Evolutionary conservation across 2,888 invertebrate genomes (phyloP).

Genomic region (Pemphredon lugubris): DNA sequence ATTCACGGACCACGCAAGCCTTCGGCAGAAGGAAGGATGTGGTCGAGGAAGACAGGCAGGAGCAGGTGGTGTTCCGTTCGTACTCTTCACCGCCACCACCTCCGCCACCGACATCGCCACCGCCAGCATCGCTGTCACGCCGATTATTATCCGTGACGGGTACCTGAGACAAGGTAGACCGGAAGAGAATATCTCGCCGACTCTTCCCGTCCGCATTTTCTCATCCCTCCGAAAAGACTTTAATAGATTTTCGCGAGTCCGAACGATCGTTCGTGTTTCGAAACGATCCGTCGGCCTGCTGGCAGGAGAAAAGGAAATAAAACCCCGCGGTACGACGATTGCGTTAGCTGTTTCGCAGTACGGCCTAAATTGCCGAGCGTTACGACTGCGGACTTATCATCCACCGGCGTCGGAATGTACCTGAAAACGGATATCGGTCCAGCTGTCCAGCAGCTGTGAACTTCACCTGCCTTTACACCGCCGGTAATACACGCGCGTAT

Average conservation of each 20-base stretch:
- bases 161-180: no score
- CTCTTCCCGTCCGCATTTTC: no score
- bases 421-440: constrained; percentile 76
- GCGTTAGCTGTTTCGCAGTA: no score
- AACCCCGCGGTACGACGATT: no score
- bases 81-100: not conserved
- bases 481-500: constrained; percentile 49
- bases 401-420: constrained; percentile 63
- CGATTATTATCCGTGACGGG: no score
- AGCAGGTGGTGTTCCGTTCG: constrained; percentile 67
- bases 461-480: constrained; percentile 76
- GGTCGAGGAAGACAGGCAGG: constrained; percentile 74
- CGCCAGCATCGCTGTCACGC: constrained; percentile 1
- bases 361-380: constrained; percentile 7
- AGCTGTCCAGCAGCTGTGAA: constrained; percentile 76
- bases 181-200: no score
- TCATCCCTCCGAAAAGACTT: no score
- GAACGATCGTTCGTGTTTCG: no score
- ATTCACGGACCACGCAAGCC: constrained; percentile 37
- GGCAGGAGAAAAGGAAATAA: no score
- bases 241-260: no score
- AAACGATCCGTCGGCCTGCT: no score
- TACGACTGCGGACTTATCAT: constrained; percentile 50
- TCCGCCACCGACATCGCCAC: no score
- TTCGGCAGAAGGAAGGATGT: constrained; percentile 76